Evolutionary conservation across 2,797 vertebrate genomes (phyloP).

Genomic region (Dendrocincla tyrannina): DNA sequence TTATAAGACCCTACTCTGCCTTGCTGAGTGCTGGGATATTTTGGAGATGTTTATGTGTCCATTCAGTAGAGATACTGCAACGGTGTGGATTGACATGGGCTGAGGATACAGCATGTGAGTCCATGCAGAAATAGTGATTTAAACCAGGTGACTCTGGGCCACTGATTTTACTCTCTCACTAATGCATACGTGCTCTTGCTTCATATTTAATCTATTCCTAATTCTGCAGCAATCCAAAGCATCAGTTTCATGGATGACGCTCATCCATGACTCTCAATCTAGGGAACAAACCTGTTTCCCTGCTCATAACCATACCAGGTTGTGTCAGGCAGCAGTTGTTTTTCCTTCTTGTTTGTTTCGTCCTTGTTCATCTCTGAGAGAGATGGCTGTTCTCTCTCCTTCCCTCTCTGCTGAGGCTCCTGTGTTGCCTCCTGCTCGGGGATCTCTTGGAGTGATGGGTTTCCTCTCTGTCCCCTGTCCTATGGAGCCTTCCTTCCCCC

Average conservation of each 20-base stretch:
- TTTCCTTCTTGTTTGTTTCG: not conserved
- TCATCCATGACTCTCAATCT: not conserved
- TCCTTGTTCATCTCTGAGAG: not conserved
- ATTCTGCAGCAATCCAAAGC: not conserved
- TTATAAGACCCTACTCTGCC: not conserved
- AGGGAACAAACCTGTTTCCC: not conserved
- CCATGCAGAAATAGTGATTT: not conserved
- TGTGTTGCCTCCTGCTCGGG: not conserved
- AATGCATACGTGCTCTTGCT: not conserved
- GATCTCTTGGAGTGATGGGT: not conserved
- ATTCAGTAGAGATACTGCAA: not conserved
- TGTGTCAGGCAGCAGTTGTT: not conserved
- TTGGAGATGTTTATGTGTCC: not conserved
- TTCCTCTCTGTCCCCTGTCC: not conserved
- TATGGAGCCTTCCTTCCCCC: not conserved
- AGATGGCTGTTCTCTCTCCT: not conserved
- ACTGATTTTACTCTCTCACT: not conserved
- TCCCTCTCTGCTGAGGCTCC: not conserved
- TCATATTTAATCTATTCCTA: not conserved
- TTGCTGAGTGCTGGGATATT: not conserved
- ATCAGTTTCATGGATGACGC: not conserved
- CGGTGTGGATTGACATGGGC: not conserved
- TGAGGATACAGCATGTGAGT: accelerated
- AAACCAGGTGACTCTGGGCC: not conserved
- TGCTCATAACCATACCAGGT: not conserved